Conservation (phyloP, 2,797 vertebrate genomes). For the Lutjanus campechanus region DNA sequence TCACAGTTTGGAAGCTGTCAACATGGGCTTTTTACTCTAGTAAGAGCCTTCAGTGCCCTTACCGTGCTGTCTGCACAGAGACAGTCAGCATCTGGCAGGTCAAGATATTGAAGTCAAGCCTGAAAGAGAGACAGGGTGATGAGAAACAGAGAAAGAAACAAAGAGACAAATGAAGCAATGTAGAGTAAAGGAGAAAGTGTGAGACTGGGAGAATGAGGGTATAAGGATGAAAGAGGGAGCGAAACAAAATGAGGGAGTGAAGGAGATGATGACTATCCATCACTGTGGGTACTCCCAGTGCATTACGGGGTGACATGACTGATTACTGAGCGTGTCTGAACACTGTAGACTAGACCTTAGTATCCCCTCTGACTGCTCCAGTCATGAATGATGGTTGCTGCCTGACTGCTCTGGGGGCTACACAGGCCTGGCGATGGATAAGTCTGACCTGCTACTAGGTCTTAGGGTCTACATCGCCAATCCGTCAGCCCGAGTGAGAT, state of each 20-base stretch:
- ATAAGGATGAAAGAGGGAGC: constrained; percentile 42
- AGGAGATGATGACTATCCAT: constrained; percentile 67
- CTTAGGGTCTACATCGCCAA: constrained; percentile 32
- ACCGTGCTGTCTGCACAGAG: constrained; percentile 9
- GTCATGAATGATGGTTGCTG: constrained; percentile 68
- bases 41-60: constrained; percentile 4
- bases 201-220: constrained; percentile 23
- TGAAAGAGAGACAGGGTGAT: not conserved
- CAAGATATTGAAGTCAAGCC: constrained; percentile 30
- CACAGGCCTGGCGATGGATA: constrained; percentile 51
- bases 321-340: constrained; percentile 69
- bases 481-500: constrained; percentile 46
- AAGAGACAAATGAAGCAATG: constrained; percentile 52
- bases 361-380: constrained; percentile 54
- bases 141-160: constrained; percentile 28
- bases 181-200: constrained; percentile 46
- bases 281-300: constrained; percentile 62
- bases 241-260: constrained; percentile 52
- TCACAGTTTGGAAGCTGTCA: constrained; percentile 31
- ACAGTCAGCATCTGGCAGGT: constrained; percentile 34
- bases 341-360: constrained; percentile 56
- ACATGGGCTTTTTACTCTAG: constrained; percentile 5
- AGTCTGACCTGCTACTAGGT: constrained; percentile 58
- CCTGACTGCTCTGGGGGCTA: constrained; percentile 41
- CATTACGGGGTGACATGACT: constrained; percentile 65